phyloP scores from a whole-genome alignment of 2,113 vertebrate species.

The Paramisgurnus dabryanus region DNA sequence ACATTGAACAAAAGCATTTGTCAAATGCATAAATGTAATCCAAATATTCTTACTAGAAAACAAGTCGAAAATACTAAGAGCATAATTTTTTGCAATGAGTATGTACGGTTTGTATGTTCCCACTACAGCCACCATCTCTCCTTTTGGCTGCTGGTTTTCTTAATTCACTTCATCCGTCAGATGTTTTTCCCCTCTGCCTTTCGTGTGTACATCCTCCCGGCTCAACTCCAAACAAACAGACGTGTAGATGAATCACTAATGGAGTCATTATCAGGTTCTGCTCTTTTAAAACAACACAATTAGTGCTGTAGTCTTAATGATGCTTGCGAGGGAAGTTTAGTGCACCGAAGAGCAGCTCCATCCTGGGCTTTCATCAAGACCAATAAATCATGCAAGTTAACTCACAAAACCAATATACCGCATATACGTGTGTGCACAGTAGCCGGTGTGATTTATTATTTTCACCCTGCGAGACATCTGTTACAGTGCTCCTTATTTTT shows the following conservation, averaged over 20 bases:
- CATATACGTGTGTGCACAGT: conserved; percentile 57
- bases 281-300: conserved; percentile 75
- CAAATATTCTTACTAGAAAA: no score
- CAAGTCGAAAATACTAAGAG: no score
- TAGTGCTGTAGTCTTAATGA: conserved; percentile 69
- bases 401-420: conserved; percentile 46
- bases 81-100: no score
- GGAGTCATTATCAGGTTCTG: conserved; percentile 76
- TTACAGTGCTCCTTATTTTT: conserved; percentile 75
- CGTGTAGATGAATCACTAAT: conserved; percentile 69
- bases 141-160: not conserved
- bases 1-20: no score
- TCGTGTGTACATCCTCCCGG: conserved; percentile 43
- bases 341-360: conserved; percentile 52
- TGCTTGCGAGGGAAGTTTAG: conserved; percentile 72
- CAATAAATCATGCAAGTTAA: conserved; percentile 67
- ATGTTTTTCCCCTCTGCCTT: conserved; percentile 3
- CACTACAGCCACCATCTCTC: no score
- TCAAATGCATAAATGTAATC: no score
- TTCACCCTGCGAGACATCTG: conserved; percentile 74
- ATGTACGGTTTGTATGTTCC: no score
- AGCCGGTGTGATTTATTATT: conserved; percentile 74
- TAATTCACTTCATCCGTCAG: conserved; percentile 28
- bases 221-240: conserved; percentile 62
- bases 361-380: conserved; percentile 59